Conservation (phyloP, 2,797 vertebrate species). For the Acipenser ruthenus region DNA sequence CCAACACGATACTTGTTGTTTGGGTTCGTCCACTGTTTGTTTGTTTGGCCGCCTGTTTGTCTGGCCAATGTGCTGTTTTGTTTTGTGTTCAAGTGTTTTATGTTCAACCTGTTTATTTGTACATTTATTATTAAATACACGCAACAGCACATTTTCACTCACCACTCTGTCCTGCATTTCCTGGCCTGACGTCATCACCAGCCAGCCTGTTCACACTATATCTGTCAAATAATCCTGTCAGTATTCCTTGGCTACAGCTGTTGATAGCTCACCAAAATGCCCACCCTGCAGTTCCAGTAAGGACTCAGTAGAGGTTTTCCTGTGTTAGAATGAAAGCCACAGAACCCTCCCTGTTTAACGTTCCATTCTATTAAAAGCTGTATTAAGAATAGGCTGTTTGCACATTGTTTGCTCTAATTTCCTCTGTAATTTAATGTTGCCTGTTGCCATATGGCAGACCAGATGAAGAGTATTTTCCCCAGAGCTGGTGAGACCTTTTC, state of each 20-base stretch:
- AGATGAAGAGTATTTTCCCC: constrained; percentile 17
- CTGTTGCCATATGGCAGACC: constrained; percentile 15
- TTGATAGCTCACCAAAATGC: constrained; percentile 17
- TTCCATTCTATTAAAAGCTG: constrained; percentile 39
- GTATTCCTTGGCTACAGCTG: constrained; percentile 1
- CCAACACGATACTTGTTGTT: too few relatives aligned
- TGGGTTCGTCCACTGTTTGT: too few relatives aligned
- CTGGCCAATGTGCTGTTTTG: too few relatives aligned
- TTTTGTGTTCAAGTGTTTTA: too few relatives aligned
- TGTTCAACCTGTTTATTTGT: too few relatives aligned
- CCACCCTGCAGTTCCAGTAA: constrained; percentile 61
- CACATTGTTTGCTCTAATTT: constrained; percentile 33
- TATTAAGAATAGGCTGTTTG: constrained; percentile 61
- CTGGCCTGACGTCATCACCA: too few relatives aligned
- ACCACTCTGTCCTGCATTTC: too few relatives aligned
- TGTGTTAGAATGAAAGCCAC: constrained; percentile 45
- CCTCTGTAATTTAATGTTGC: constrained; percentile 22
- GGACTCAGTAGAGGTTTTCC: constrained; percentile 50
- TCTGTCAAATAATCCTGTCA: neutral
- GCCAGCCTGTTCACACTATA: too few relatives aligned
- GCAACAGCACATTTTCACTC: too few relatives aligned
- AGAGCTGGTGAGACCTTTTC: constrained; percentile 2
- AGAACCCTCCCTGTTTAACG: constrained; percentile 42
- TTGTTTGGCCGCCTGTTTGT: too few relatives aligned
- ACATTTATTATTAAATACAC: too few relatives aligned